phyloP scores from a whole-genome alignment of 2,797 vertebrate species.

The Hydrophis major region DNA sequence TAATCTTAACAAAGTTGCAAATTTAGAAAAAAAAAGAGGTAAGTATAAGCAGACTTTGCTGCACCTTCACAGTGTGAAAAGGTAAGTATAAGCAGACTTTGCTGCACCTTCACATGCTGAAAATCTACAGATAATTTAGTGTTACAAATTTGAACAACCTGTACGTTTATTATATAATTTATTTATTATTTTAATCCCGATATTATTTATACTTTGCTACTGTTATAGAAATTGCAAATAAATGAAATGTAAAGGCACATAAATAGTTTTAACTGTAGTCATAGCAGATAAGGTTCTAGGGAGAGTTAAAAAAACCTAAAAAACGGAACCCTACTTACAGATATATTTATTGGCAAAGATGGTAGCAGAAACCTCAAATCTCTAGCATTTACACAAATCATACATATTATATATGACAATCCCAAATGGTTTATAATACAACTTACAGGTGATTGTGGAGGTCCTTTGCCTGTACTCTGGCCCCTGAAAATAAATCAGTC shows the following conservation, averaged over 20 bases:
- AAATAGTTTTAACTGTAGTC: neutral
- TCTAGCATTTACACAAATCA: neutral
- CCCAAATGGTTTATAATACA: neutral
- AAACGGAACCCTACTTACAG: neutral
- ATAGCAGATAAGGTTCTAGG: neutral
- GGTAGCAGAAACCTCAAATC: neutral
- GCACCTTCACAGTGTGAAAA: neutral
- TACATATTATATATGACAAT: neutral
- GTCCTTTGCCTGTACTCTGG: constrained; percentile 81
- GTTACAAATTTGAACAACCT: neutral
- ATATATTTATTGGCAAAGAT: neutral
- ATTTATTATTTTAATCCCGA: neutral
- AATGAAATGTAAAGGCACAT: neutral
- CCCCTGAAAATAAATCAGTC: constrained; percentile 65
- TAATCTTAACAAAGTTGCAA: neutral
- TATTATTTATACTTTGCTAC: neutral
- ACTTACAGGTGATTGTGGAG: constrained; percentile 72
- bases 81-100: neutral
- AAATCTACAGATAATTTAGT: neutral
- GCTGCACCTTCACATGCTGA: neutral
- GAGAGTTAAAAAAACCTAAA: neutral
- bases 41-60: neutral
- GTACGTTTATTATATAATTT: neutral
- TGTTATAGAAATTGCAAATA: neutral
- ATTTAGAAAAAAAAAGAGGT: neutral